Evolutionary conservation across 1,140 invertebrate species (phyloP).

Genomic region (Macrotrachela quadricornifera): DNA sequence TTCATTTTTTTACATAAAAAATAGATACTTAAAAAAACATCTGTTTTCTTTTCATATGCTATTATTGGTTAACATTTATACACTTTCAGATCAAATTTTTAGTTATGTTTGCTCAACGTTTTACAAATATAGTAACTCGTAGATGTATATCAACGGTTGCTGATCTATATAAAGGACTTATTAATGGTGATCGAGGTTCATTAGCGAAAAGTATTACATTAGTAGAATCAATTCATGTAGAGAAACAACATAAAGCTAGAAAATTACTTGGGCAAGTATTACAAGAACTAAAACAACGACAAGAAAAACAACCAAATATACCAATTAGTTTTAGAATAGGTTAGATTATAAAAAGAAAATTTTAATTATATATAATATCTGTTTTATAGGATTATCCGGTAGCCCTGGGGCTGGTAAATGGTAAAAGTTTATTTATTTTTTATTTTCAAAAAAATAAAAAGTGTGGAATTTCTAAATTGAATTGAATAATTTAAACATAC

Average conservation of each 20-base stretch:
- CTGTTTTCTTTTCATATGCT: no score
- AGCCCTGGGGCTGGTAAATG: slow-evolving; percentile 36
- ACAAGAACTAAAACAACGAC: slow-evolving; percentile 17
- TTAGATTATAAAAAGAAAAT: slow-evolving; percentile 8
- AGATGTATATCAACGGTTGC: slow-evolving; percentile 6
- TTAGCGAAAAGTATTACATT: slow-evolving; percentile 37
- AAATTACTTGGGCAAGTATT: slow-evolving; percentile 29
- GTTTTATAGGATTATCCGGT: slow-evolving; percentile 35
- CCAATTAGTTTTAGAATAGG: slow-evolving; percentile 33
- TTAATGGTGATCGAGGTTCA: slow-evolving; percentile 20
- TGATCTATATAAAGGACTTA: slow-evolving; percentile 20
- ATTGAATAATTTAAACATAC: no score
- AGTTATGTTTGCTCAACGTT: slow-evolving; percentile 12
- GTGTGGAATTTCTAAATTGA: no score
- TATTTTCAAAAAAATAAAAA: no score
- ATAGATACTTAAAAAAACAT: no score
- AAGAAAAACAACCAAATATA: slow-evolving; percentile 14
- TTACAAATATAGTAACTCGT: slow-evolving; percentile 11
- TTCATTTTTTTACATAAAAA: no score
- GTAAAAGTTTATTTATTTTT: no score
- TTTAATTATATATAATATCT: neutral
- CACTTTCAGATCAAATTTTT: neutral
- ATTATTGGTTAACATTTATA: no score
- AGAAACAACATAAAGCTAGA: slow-evolving; percentile 30
- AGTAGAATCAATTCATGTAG: slow-evolving; percentile 33